Percentiles rank a stretch among this genome's conserved stretches.
Conservation (phyloP, 2,113 vertebrate species). For the Alethe diademata region DNA sequence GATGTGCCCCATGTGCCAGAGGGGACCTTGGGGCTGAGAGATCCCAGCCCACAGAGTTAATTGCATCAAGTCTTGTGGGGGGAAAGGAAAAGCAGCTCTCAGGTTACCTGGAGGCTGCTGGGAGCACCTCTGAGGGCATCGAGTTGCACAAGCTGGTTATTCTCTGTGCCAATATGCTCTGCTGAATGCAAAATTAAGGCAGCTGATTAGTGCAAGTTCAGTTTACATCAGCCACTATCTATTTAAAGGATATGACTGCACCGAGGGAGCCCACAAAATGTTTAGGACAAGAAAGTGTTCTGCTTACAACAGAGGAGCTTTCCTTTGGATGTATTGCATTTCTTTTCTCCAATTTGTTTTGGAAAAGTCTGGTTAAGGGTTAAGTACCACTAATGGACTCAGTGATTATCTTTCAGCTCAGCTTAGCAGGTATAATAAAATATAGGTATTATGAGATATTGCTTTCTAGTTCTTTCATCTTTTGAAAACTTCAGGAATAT, state of each 20-base stretch:
- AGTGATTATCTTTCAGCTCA: not conserved
- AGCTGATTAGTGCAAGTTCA: not conserved
- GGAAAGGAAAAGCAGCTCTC: not conserved
- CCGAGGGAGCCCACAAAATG: not conserved
- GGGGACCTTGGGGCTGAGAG: not conserved
- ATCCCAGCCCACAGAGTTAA: not conserved
- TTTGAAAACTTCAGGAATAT: not conserved
- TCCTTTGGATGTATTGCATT: not conserved
- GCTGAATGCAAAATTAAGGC: not conserved
- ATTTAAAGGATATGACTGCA: not conserved
- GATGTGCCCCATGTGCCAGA: not conserved
- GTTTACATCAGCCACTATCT: not conserved
- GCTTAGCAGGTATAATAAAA: not conserved
- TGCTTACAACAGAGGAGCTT: not conserved
- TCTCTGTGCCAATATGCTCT: not conserved
- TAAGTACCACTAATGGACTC: not conserved
- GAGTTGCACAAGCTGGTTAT: not conserved
- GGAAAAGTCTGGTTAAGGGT: not conserved
- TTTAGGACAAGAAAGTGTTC: not conserved
- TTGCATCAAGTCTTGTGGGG: not conserved
- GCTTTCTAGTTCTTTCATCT: not conserved
- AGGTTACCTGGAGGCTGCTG: not conserved
- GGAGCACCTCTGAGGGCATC: not conserved
- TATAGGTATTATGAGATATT: fast-evolving
- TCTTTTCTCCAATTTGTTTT: not conserved